Evolutionary conservation across 2,113 vertebrate genomes (phyloP), one percentile per base, ranked within the genome.

Genomic region (Solea solea): DNA sequence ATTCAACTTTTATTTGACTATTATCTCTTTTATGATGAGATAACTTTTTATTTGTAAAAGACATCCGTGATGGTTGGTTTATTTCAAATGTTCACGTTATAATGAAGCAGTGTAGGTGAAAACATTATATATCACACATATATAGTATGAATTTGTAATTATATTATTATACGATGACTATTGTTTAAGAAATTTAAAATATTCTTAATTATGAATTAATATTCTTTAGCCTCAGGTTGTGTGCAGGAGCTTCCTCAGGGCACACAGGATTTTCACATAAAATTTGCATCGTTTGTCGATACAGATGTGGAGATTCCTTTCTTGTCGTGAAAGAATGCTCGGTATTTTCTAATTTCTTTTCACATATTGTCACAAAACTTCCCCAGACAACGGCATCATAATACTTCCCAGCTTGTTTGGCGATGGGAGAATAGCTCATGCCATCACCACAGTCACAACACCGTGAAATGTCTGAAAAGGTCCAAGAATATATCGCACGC

Each of bases 401-500:
- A 69, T 71, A 50, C 64, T 80, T 85, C 68, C 71, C 54, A 66
- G 42, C 28, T 41, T 89, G 80, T 91, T 90, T 88, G 86, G 72
- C 78, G 60, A 74, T 72, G 60, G 16, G 69, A 54, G 64, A 87
- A 74, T 81, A 81, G 81, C 67, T 86, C 64, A 82, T 74, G 70
- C 61, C 81, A 87, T 85, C 87, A 87, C 77, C 67, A 34, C 66
- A 64, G 54, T 44, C 71, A 72, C 69, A 82, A 81, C 71, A 71
- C 67, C 79, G 63, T 67, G 62, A 79, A 89, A 90, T 70, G 69
- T 81, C 68, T 69, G 49, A 83, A 64, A 86, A 89, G 81, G 67
- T 85, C 86, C 83, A 86, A 83, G 82, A 86, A 89, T 68, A 74
- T 86, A 80, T 89, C 81, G 72, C 12, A 25, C 70, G 28, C 21